Base-by-base conservation (phyloP, 2,113 vertebrate species). In the Eublepharis macularius region DNA sequence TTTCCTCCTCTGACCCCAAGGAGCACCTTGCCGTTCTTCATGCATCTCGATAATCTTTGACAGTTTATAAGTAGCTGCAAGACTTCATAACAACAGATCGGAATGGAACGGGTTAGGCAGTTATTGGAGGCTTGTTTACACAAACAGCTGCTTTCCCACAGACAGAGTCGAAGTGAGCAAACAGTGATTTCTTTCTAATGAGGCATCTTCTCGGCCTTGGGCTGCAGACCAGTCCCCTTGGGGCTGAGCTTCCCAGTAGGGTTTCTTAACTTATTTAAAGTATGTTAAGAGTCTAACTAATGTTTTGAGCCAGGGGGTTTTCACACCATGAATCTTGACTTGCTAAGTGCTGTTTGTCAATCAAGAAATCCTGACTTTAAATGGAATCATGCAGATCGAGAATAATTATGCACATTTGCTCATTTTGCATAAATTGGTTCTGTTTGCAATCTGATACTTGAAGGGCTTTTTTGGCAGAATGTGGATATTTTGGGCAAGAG, bases 91-190 rank as follows among this genome's bases (percentile, higher is more conserved):
- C 0, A 0, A 45, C 81, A 88, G 81, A 21, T 13, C 49, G 54
- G 47, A 39, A 14, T 63, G 85, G 1, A 49, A 89, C 60, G 19
- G 21, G 83, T 75, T 60, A 86, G 84, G 34, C 49, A 7, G 26
- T 17, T 77, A 57, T 47, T 90, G 88, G 60, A 84, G 57, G 4
- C 4, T 83, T 2, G 72, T 84, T 92, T 74, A 77, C 87, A 63
- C 34, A 83, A 76, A 10, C 29, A 29, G 2, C 2, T 7, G 32
- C 73, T 87, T 86, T 16, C 89, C 90, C 89, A 90, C 88, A 65
- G 89, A 81, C 85, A 84, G 78, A 85, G 79, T 34, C 87, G 82
- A 86, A 90, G 91, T 85, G 86, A 87, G 90, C 92, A 92, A 91
- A 93, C 63, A 66, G 14, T 82, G 85, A 4, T 92, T 87, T 87